Evolutionary conservation across 2,113 vertebrate genomes (phyloP).

Genomic region (Thymallus thymallus): DNA sequence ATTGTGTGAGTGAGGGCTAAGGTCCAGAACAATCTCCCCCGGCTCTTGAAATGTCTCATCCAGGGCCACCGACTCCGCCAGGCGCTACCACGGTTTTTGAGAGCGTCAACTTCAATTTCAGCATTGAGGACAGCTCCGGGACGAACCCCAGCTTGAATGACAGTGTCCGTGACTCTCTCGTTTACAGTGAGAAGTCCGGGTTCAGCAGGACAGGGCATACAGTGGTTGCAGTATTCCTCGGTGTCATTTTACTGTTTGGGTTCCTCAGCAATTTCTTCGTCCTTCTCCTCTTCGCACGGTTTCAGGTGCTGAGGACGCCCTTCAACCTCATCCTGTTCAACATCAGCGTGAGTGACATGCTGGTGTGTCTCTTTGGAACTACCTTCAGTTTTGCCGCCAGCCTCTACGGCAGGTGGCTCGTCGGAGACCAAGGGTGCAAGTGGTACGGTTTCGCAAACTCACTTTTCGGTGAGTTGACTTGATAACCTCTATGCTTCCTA

Average conservation of each 20-base stretch:
- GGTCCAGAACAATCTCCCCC: too few relatives aligned
- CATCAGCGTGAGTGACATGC: constrained; percentile 52
- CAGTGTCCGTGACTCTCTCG: not conserved
- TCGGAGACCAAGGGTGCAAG: constrained; percentile 43
- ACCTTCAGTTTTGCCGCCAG: constrained; percentile 18
- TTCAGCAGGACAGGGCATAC: constrained; percentile 42
- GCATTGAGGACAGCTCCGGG: not conserved
- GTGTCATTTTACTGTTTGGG: constrained; percentile 41
- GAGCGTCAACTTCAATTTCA: too few relatives aligned
- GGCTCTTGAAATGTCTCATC: too few relatives aligned
- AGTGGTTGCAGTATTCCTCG: constrained; percentile 41
- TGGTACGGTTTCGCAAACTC: constrained; percentile 59
- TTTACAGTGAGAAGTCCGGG: constrained; percentile 13
- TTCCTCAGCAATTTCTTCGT: constrained; percentile 45
- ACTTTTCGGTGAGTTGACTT: constrained; percentile 46
- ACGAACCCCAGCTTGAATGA: not conserved
- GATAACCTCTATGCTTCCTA: not conserved
- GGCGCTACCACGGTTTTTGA: too few relatives aligned
- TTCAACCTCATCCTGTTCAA: constrained; percentile 51
- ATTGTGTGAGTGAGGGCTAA: too few relatives aligned
- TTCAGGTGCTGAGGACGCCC: constrained; percentile 39
- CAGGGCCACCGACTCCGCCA: too few relatives aligned
- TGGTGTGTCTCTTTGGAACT: constrained; percentile 52
- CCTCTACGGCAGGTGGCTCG: constrained; percentile 43
- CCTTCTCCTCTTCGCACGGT: constrained; percentile 28